A percentile compares a stretch with the other conserved stretches of the same genome.
Evolutionary conservation across 2,888 invertebrate genomes (phyloP).

Genomic region (Lasioglossum marginatum): DNA sequence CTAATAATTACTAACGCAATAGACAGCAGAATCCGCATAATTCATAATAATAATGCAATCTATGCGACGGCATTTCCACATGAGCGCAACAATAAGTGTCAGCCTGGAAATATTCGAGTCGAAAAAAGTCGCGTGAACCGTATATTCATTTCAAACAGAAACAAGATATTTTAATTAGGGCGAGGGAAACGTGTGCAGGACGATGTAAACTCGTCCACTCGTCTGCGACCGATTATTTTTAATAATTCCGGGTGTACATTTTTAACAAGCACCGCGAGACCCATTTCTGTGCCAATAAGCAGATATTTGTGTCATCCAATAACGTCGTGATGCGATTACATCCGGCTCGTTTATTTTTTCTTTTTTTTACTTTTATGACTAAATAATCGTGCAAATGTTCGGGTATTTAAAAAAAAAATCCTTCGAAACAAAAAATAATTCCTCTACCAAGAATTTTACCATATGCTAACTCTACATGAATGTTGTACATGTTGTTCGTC

Average conservation of each 20-base stretch:
- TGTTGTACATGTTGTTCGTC: neutral
- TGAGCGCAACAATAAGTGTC: neutral
- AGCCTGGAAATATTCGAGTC: slow-evolving; percentile 10
- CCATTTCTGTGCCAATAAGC: slow-evolving; percentile 12
- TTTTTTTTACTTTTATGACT: neutral
- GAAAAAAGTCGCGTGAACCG: slow-evolving; percentile 2
- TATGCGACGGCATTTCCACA: neutral
- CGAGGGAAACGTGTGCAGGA: neutral
- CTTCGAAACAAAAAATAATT: neutral
- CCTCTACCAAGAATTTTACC: neutral
- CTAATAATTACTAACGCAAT: neutral
- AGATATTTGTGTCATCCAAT: slow-evolving; percentile 4
- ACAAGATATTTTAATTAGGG: slow-evolving; percentile 25
- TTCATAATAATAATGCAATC: slow-evolving; percentile 2
- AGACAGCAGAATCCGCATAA: neutral
- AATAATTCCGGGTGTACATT: slow-evolving; percentile 22
- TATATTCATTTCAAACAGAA: neutral
- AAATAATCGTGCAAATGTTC: neutral
- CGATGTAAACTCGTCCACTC: neutral
- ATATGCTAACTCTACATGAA: neutral
- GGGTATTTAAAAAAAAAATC: neutral
- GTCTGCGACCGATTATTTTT: slow-evolving; percentile 32
- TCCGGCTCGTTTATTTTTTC: neutral
- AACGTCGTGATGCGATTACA: neutral
- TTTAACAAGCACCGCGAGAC: neutral